A percentile compares a stretch with the other conserved stretches of the same genome.
phyloP scores from a whole-genome alignment of 2,113 vertebrate species.

The Cavia porcellus region DNA sequence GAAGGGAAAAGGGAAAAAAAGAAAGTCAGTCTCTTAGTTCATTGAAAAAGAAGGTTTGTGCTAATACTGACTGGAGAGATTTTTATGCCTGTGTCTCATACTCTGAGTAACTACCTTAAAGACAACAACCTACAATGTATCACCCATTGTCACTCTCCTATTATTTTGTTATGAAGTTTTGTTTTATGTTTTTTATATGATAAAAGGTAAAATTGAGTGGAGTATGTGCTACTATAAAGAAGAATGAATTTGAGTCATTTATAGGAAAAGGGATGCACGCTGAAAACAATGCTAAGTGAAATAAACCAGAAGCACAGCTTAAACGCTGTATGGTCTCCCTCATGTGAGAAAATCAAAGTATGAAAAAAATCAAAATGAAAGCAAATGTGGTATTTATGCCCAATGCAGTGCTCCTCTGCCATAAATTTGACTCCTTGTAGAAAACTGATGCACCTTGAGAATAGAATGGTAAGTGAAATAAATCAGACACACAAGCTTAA shows the following conservation, averaged over 20 bases:
- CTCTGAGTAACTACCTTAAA: not conserved
- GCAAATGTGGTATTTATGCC: not conserved
- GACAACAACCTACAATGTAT: not conserved
- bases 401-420: not conserved
- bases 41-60: not conserved
- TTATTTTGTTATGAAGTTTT: not conserved
- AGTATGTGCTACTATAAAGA: not conserved
- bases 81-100: not conserved
- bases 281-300: not conserved
- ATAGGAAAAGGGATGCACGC: not conserved
- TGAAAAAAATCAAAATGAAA: not conserved
- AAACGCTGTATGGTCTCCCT: not conserved
- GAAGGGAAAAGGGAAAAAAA: not conserved
- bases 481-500: not conserved
- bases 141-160: not conserved
- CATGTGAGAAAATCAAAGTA: not conserved
- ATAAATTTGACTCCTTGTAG: not conserved
- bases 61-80: not conserved
- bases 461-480: not conserved
- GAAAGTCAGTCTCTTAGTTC: not conserved
- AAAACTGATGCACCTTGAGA: not conserved
- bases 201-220: not conserved
- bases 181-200: not conserved
- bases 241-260: not conserved
- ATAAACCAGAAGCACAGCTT: not conserved